A percentile compares a stretch with the other conserved stretches of the same genome.
phyloP scores from a whole-genome alignment of 2,113 vertebrate genomes.

The Urocolius indicus region DNA sequence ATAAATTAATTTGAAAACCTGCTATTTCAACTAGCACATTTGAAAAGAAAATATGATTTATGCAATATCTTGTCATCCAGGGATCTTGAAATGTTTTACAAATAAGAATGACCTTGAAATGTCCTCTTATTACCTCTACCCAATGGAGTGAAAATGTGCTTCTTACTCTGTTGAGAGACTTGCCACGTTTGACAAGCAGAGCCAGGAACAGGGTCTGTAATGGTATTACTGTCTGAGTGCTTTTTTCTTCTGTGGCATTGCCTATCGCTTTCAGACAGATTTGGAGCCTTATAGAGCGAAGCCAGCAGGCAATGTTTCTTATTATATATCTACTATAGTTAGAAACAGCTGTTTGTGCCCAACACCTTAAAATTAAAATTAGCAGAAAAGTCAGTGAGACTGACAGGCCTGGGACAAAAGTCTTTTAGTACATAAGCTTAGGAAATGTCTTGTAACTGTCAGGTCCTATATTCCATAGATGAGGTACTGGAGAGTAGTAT shows the following conservation, averaged over 20 bases:
- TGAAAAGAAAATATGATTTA: constrained; percentile 58
- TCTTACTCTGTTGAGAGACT: background rate
- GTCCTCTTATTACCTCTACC: background rate
- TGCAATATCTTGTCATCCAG: background rate
- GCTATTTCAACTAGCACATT: constrained; percentile 34
- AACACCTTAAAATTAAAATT: background rate
- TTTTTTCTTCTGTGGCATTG: background rate
- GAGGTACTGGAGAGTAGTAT: background rate
- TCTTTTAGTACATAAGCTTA: background rate
- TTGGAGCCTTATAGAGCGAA: background rate
- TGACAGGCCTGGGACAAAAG: background rate
- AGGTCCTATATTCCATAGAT: background rate
- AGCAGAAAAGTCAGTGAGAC: background rate
- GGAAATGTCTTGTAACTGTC: background rate
- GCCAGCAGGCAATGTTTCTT: background rate
- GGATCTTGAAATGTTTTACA: background rate
- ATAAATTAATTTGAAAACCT: constrained; percentile 25
- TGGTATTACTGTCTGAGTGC: background rate
- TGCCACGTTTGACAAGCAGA: background rate
- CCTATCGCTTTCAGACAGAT: background rate
- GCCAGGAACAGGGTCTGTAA: background rate
- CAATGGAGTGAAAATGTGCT: background rate
- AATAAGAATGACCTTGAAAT: background rate
- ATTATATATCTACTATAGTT: background rate
- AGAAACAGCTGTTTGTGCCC: background rate